These are phyloP conservation scores for Fistularia commersonii DNA, from an alignment of 2,797 vertebrate genomes.

Conservation along the genomic window DNA sequence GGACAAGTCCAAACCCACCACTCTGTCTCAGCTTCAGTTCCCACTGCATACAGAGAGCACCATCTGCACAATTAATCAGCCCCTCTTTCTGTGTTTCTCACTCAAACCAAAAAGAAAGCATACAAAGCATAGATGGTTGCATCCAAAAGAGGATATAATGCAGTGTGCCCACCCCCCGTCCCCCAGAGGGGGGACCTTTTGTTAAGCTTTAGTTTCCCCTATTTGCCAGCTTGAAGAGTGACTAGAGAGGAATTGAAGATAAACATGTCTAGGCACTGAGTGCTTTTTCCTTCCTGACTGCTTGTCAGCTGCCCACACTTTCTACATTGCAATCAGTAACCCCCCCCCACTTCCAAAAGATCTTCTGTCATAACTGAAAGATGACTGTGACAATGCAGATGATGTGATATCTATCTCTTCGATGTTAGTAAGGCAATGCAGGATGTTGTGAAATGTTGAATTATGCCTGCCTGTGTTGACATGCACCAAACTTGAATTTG, in stretches of 20 bases:
- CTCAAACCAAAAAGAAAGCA: slow-evolving; percentile 49
- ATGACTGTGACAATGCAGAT: too few relatives aligned
- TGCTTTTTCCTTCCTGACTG: slow-evolving; percentile 60
- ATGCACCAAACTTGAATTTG: slow-evolving; percentile 20
- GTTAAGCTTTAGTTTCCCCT: slow-evolving; percentile 58
- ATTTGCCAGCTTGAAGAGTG: slow-evolving; percentile 34
- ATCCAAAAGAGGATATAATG: slow-evolving; percentile 64
- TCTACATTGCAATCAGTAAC: slow-evolving; percentile 2
- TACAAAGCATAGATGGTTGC: slow-evolving; percentile 19
- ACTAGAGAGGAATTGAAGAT: slow-evolving; percentile 37
- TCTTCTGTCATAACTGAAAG: too few relatives aligned
- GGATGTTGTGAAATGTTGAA: slow-evolving; percentile 36
- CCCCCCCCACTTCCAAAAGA: too few relatives aligned
- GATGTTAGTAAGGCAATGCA: too few relatives aligned
- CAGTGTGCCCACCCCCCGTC: neutral
- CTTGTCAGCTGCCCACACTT: slow-evolving; percentile 59
- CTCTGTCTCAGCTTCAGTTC: slow-evolving; percentile 33
- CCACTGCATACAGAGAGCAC: slow-evolving; percentile 58
- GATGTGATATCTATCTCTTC: too few relatives aligned
- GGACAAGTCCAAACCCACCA: slow-evolving; percentile 27
- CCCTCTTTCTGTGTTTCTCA: slow-evolving; percentile 32
- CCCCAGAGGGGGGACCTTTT: neutral
- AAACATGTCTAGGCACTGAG: slow-evolving; percentile 17
- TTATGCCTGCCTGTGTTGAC: slow-evolving; percentile 32
- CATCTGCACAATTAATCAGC: slow-evolving; percentile 69